Evolutionary conservation across 2,888 invertebrate genomes (phyloP).

Genomic region (Agonopterix heracliana): DNA sequence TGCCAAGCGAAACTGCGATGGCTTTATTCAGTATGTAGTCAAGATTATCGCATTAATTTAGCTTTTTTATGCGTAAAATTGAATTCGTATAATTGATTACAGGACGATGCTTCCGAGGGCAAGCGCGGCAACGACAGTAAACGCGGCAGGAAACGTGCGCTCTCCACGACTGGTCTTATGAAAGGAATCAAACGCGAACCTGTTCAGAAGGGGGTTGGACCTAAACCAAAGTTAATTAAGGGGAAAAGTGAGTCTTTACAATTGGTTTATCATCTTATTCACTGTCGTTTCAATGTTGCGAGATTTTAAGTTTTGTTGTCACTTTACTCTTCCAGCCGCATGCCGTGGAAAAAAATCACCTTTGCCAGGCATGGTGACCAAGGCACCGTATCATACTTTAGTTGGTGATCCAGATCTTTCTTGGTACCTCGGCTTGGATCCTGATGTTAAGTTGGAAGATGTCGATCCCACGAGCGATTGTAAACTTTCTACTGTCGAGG

Average conservation of each 20-base stretch:
- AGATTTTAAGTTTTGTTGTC: not conserved
- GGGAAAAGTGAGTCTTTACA: slow-evolving; percentile 39
- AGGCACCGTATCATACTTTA: slow-evolving; percentile 47
- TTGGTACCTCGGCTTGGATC: slow-evolving; percentile 70
- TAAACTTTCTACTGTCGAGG: slow-evolving; percentile 54
- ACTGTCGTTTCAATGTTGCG: no score
- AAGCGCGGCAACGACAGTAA: slow-evolving; percentile 39
- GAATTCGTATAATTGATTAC: slow-evolving; percentile 9
- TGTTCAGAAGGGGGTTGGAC: slow-evolving; percentile 25
- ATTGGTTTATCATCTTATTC: no score
- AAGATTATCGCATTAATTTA: not conserved
- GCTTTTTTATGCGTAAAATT: not conserved
- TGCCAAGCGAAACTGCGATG: slow-evolving; percentile 1
- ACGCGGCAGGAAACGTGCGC: slow-evolving; percentile 56
- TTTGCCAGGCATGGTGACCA: slow-evolving; percentile 47
- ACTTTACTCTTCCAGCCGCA: slow-evolving; percentile 17
- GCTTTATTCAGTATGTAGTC: not conserved
- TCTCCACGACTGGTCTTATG: slow-evolving; percentile 29
- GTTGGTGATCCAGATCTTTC: slow-evolving; percentile 57
- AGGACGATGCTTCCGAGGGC: slow-evolving; percentile 28
- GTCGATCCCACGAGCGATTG: slow-evolving; percentile 47
- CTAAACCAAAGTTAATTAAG: slow-evolving; percentile 39
- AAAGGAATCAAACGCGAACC: slow-evolving; percentile 22
- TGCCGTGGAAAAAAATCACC: slow-evolving; percentile 48
- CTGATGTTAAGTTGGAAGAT: slow-evolving; percentile 68